Evolutionary conservation across 2,113 vertebrate species (phyloP).

Genomic region (Corvus hawaiiensis): DNA sequence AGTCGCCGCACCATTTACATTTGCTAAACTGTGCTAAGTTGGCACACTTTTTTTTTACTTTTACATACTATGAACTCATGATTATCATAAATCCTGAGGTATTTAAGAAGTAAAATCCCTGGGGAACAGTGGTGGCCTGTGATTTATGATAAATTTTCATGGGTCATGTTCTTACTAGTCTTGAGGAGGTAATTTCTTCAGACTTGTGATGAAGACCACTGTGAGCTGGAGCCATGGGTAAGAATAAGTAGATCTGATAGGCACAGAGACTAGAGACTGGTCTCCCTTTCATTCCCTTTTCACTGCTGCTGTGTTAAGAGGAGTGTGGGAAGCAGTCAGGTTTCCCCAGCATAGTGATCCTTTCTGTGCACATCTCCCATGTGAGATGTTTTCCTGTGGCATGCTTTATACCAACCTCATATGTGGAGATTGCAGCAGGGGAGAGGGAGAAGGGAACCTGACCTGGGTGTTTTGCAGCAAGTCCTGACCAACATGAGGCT

Average conservation of each 20-base stretch:
- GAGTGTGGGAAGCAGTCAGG: background rate
- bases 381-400: background rate
- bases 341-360: background rate
- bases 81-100: background rate
- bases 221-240: background rate
- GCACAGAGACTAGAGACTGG: background rate
- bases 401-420: rapidly evolving
- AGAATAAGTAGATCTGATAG: background rate
- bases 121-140: background rate
- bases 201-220: background rate
- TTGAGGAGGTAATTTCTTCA: background rate
- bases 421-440: rapidly evolving
- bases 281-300: background rate
- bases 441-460: background rate
- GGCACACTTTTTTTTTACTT: background rate
- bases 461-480: background rate
- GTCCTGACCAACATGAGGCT: background rate
- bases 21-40: background rate
- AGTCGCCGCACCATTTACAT: background rate
- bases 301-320: background rate
- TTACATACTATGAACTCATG: background rate
- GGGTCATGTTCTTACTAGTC: background rate
- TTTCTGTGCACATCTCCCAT: background rate
- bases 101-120: background rate
- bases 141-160: background rate